Base-by-base conservation (phyloP, 1,140 invertebrate genomes). In the Aphaenogaster ashmeadi region DNA sequence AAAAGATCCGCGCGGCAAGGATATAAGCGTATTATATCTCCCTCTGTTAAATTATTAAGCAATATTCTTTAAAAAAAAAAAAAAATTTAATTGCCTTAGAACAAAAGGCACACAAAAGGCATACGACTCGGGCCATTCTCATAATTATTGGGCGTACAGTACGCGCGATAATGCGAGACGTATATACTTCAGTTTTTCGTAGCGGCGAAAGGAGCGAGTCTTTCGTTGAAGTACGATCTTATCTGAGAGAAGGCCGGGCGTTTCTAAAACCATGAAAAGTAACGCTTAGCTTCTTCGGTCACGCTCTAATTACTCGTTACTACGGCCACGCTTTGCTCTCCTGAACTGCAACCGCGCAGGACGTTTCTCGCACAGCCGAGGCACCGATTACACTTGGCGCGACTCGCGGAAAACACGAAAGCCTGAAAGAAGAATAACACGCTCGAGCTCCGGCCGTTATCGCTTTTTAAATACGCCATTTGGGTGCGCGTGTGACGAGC, bases 281-380 rank as follows among this genome's bases (percentile, higher is more conserved):
- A 81, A 71, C 52, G 66, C 83, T 86, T 44, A 79, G 50, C 74
- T 67, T 67, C 75, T 86, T 80, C 62, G 27, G 84, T 86, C 7
- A 33, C 67, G 84, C 84, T 86, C 84, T 86, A 86, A 66, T 86
- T 86, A 86, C 15, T 79, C 62, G 75, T 67, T 60, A 60, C 50
- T 69, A 69, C 64, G 47, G 41, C 52, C 58, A 86, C 52, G 18
- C 38, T 67, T 67, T 86, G 50, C 44, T 78, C 47, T 69, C 18
- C 21, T 47, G 66, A 58, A 50, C n/a, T 58, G 52, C 21, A 69
- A 56, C 13, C n/a, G 15, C 44, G 8, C 7, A 18, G n/a, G 36
- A 69, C 54, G 36, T 81, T 71, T 71, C 21, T 54, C 38, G 64
- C 36, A 13, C 11, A 1, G 47, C 47, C n/a, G n/a, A 50, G 41